A percentile compares a stretch with the other conserved stretches of the same genome.
Evolutionary conservation across 2,113 vertebrate species (phyloP).

Genomic region (Cynoglossus semilaevis): DNA sequence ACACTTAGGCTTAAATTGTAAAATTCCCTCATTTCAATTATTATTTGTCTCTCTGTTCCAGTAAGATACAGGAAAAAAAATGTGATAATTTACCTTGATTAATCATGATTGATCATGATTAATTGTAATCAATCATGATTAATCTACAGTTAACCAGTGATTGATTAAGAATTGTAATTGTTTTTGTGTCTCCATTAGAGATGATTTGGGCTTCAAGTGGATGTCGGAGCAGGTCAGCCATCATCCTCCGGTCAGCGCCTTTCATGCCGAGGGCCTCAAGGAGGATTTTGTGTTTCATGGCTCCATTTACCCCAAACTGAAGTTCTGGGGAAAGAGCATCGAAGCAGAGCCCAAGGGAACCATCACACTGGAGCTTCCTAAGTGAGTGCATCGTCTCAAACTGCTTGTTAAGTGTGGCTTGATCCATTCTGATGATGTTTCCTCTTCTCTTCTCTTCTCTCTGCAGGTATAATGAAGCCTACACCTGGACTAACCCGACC

Average conservation of each 20-base stretch:
- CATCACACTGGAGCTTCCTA: slow-evolving; percentile 95
- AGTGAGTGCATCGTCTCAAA: slow-evolving; percentile 77
- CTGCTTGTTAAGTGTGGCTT: neutral
- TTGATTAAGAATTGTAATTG: neutral
- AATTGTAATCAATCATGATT: too few relatives aligned
- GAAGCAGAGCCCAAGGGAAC: slow-evolving; percentile 95
- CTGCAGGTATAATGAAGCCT: slow-evolving; percentile 88
- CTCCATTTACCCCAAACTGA: slow-evolving; percentile 97
- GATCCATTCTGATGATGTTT: neutral
- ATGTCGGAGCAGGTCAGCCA: slow-evolving; percentile 98
- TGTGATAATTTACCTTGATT: too few relatives aligned
- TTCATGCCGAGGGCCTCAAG: slow-evolving; percentile 91
- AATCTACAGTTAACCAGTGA: too few relatives aligned
- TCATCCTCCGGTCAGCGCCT: slow-evolving; percentile 96
- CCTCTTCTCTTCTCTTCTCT: slow-evolving; percentile 3
- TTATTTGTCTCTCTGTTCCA: too few relatives aligned
- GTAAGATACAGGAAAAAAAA: too few relatives aligned
- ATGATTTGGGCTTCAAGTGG: slow-evolving; percentile 95
- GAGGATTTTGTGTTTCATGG: slow-evolving; percentile 96
- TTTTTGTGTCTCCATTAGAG: slow-evolving; percentile 71
- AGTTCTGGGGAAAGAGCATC: slow-evolving; percentile 98
- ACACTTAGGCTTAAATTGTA: too few relatives aligned
- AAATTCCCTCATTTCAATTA: too few relatives aligned
- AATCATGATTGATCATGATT: too few relatives aligned
- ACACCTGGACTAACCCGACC: slow-evolving; percentile 97